phyloP scores from a whole-genome alignment of 2,888 invertebrate genomes.

The Drosophila vallismaia region DNA sequence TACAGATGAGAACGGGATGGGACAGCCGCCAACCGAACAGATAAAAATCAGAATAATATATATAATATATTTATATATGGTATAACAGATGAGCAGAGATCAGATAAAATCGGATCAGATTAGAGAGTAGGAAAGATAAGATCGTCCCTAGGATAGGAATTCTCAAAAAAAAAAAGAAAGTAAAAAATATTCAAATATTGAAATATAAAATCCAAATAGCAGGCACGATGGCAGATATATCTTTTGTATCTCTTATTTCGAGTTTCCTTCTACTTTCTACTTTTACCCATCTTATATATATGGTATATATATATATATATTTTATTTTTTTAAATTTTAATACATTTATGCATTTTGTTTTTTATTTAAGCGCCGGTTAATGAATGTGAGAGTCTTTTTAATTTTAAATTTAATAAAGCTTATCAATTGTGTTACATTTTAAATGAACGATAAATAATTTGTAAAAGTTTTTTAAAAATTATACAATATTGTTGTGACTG shows the following conservation, averaged over 20 bases:
- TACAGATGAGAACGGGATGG: constrained; percentile 1
- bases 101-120: constrained; percentile 15
- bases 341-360: not conserved
- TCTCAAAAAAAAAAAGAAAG: constrained; percentile 8
- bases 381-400: constrained; percentile 3
- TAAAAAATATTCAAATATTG: constrained; percentile 1
- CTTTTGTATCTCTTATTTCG: constrained; percentile 18
- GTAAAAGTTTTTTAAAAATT: not conserved
- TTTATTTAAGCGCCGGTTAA: constrained; percentile 7
- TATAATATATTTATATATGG: not conserved
- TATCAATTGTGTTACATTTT: constrained; percentile 62
- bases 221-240: constrained; percentile 11
- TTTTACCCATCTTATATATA: not conserved
- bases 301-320: too few relatives aligned
- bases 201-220: not conserved
- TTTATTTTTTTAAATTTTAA: not conserved
- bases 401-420: constrained; percentile 13
- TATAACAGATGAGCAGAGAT: constrained; percentile 23
- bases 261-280: not conserved
- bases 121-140: constrained; percentile 33
- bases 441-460: constrained; percentile 43
- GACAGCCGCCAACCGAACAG: not conserved
- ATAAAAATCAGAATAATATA: constrained; percentile 3
- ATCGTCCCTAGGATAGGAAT: constrained; percentile 40
- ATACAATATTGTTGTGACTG: constrained; percentile 41